Conservation (phyloP, 1,140 invertebrate species). For the Nasonia vitripennis region DNA sequence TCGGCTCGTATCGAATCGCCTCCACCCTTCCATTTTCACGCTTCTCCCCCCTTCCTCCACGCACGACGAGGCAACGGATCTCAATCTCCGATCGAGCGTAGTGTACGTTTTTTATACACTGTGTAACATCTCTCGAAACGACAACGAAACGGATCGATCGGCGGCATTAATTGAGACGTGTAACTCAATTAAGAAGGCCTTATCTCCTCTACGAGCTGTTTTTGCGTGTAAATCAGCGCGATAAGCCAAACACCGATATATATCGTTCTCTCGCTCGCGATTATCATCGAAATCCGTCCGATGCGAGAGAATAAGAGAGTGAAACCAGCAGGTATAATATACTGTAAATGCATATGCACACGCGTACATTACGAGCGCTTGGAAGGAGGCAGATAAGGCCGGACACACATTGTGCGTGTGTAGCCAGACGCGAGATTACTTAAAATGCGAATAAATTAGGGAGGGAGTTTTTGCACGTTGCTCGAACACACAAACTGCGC, state of each 20-base stretch:
- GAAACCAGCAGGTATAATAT: neutral
- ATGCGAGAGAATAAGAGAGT: neutral
- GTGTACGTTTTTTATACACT: too few relatives aligned
- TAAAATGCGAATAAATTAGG: slow-evolving; percentile 41
- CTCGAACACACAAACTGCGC: too few relatives aligned
- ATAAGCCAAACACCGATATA: slow-evolving; percentile 31
- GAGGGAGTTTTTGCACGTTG: slow-evolving; percentile 32
- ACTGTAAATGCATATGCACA: too few relatives aligned
- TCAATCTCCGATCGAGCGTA: too few relatives aligned
- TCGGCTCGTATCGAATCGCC: too few relatives aligned
- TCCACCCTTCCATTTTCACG: neutral
- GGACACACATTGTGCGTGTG: neutral
- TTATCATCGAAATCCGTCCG: slow-evolving; percentile 39
- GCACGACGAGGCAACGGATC: too few relatives aligned
- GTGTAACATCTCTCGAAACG: slow-evolving; percentile 1
- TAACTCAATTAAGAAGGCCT: slow-evolving; percentile 65
- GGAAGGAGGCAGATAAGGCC: slow-evolving; percentile 2
- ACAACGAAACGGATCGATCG: neutral
- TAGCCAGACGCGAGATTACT: neutral
- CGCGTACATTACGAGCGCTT: neutral
- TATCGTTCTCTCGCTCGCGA: neutral
- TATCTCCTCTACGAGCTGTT: slow-evolving; percentile 62
- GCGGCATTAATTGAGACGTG: slow-evolving; percentile 64
- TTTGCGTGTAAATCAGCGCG: slow-evolving; percentile 64
- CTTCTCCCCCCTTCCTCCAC: neutral